Conservation (phyloP, 53 echinoderm and acorn worm species). For the Pentamera pediparva region DNA sequence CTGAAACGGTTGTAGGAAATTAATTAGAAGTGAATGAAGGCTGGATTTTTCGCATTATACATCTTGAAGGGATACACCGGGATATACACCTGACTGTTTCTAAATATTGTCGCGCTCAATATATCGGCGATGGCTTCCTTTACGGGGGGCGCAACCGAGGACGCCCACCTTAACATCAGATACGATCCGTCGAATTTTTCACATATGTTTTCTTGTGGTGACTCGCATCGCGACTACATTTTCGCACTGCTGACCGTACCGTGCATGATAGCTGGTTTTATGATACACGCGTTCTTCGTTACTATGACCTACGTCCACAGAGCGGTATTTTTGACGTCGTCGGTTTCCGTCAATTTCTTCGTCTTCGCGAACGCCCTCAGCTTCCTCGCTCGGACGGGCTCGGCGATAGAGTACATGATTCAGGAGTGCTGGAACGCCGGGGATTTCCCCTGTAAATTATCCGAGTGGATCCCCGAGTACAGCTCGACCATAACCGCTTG, state of each 20-base stretch:
- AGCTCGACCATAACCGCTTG: not conserved
- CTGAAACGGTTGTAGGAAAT: too few species aligned
- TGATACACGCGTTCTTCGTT: not conserved
- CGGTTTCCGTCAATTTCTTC: not conserved
- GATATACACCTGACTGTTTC: too few species aligned
- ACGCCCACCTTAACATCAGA: too few species aligned
- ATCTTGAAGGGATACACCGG: too few species aligned
- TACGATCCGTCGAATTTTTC: too few species aligned
- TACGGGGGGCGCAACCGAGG: too few species aligned
- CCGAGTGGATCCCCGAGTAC: not conserved
- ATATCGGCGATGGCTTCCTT: too few species aligned
- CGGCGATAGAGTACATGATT: not conserved
- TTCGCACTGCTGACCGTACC: not conserved
- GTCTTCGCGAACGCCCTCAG: not conserved
- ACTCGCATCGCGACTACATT: too few species aligned
- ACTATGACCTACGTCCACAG: not conserved
- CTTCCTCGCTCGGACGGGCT: not conserved
- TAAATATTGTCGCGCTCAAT: too few species aligned
- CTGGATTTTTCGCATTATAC: too few species aligned
- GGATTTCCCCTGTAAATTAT: not conserved
- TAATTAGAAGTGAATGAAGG: too few species aligned
- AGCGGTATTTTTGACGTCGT: not conserved
- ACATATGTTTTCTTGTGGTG: too few species aligned
- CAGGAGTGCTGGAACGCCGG: slow-evolving; percentile 17
- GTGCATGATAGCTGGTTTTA: slow-evolving; percentile 6